phyloP scores from a whole-genome alignment of 2,797 vertebrate species.

The Loris lydekkerianus region DNA sequence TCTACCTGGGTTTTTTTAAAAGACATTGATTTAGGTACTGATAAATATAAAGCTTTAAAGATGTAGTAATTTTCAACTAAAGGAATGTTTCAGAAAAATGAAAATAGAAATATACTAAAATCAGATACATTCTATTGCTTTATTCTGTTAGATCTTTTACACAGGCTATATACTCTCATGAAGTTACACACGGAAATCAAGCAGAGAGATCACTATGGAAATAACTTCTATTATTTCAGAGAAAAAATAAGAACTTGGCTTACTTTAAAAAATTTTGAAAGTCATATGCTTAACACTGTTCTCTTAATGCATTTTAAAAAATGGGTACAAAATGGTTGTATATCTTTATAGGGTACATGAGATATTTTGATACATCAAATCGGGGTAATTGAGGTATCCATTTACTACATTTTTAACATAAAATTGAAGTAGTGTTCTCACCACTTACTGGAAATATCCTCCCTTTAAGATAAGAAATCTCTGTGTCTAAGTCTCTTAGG shows the following conservation, averaged over 20 bases:
- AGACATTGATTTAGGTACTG: slow-evolving; percentile 21
- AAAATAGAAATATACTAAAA: slow-evolving; percentile 55
- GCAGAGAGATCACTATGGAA: background rate
- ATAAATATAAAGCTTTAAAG: slow-evolving; percentile 4
- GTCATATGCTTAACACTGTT: background rate
- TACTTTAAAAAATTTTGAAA: slow-evolving; percentile 55
- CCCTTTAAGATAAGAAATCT: slow-evolving; percentile 86
- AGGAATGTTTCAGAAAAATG: slow-evolving; percentile 14
- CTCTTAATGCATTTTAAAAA: slow-evolving; percentile 51
- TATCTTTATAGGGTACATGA: background rate
- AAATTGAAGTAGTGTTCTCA: slow-evolving; percentile 69
- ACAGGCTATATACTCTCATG: background rate
- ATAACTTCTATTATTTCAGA: slow-evolving; percentile 51
- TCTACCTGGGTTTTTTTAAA: slow-evolving; percentile 84
- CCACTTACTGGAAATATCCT: slow-evolving; percentile 89
- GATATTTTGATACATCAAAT: background rate
- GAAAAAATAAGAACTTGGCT: slow-evolving; percentile 56
- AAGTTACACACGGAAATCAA: background rate
- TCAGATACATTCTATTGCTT: background rate
- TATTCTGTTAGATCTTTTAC: slow-evolving; percentile 38
- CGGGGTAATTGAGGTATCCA: background rate
- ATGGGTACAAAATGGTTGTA: background rate
- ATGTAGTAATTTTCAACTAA: slow-evolving; percentile 53
- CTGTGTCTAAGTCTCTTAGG: slow-evolving; percentile 84
- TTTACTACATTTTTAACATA: slow-evolving; percentile 31